A percentile compares a stretch with the other conserved stretches of the same genome.
Evolutionary conservation across 2,113 vertebrate species (phyloP).

Genomic region (Cygnus buccinator): DNA sequence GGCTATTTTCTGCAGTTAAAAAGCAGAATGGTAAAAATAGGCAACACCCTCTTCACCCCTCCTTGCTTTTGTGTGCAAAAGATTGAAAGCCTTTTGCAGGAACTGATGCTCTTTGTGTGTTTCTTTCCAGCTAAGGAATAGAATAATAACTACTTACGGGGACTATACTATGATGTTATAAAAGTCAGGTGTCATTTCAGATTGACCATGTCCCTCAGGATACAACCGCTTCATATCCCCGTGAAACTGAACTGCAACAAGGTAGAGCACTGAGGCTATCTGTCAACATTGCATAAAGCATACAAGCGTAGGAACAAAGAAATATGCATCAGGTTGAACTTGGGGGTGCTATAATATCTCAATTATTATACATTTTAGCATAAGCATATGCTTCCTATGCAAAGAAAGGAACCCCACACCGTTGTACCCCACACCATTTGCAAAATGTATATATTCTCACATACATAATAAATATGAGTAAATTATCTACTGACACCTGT

Average conservation of each 20-base stretch:
- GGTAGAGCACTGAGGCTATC: background rate
- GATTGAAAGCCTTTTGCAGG: background rate
- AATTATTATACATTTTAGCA: background rate
- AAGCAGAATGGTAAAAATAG: background rate
- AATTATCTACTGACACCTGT: conserved; percentile 27
- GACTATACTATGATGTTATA: background rate
- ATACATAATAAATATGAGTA: background rate
- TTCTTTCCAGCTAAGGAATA: background rate
- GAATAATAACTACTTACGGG: background rate
- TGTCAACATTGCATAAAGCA: background rate
- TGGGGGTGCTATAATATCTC: background rate
- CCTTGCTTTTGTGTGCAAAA: background rate
- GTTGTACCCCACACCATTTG: background rate
- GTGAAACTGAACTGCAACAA: background rate
- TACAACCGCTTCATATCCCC: background rate
- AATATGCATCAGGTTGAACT: background rate
- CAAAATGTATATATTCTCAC: background rate
- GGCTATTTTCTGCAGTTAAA: background rate
- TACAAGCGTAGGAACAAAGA: background rate
- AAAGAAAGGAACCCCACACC: background rate
- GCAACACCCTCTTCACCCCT: background rate
- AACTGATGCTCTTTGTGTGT: background rate
- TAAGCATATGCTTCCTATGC: background rate
- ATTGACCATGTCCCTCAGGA: background rate
- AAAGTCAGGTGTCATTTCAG: background rate